phyloP scores from a whole-genome alignment of 2,888 invertebrate genomes.

The Luffia ferchaultella region DNA sequence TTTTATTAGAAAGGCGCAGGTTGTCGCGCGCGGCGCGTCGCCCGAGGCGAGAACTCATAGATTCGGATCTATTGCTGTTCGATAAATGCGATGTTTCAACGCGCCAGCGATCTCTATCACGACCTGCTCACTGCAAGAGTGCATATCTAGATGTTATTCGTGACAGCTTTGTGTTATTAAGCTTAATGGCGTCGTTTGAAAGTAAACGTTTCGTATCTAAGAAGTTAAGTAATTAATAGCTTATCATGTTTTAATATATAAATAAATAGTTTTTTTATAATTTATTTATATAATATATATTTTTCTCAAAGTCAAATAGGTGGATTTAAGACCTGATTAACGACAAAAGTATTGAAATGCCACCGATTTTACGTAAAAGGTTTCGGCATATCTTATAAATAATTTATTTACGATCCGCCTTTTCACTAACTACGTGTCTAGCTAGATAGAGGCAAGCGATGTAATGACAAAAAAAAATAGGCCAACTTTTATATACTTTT shows the following conservation, averaged over 20 bases:
- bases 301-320: too few species aligned
- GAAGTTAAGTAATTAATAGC: neutral
- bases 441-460: too few species aligned
- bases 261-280: neutral
- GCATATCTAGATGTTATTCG: neutral
- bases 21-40: constrained; percentile 19
- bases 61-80: constrained; percentile 35
- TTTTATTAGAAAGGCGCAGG: too few species aligned
- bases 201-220: neutral
- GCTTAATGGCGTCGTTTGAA: neutral
- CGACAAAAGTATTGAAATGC: too few species aligned
- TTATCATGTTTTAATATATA: neutral
- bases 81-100: constrained; percentile 34
- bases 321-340: too few species aligned
- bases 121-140: constrained; percentile 1
- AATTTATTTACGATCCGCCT: too few species aligned
- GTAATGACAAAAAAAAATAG: too few species aligned
- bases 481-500: too few species aligned
- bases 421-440: too few species aligned
- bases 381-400: too few species aligned
- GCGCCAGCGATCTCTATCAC: constrained; percentile 16
- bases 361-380: too few species aligned
- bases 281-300: neutral
- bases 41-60: constrained; percentile 29
- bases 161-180: neutral